Base-by-base conservation (phyloP, 2,797 vertebrate species). In the Urocyon cinereoargenteus region DNA sequence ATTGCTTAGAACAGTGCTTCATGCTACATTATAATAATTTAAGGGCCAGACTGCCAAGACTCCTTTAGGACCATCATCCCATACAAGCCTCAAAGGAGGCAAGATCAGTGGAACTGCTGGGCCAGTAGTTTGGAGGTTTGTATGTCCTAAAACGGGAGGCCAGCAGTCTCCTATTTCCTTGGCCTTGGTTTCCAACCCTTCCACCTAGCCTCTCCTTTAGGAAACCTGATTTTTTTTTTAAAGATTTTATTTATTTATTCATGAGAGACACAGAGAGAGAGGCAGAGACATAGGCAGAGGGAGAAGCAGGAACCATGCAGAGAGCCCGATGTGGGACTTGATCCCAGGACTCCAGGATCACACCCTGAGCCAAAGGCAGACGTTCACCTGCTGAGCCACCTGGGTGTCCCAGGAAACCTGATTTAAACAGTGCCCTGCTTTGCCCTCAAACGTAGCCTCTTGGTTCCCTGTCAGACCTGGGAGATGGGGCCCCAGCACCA, bases 161-260 rank as follows among this genome's bases (percentile, higher is more conserved):
- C 70, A 89, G 82, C 53, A 93, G 22, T 40, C 75, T 96, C 13
- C 81, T 90, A 36, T 90, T 93, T 83, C 75, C 64, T 94, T 75
- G 61, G 79, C 91, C 97, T 97, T 59, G 49, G 92, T 96, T 96
- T 96, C 94, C 40, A 55, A 66, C 49, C 66, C 24, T 90, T 95
- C 34, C 85, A 83, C 78, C 40, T 59, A 87, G 64, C n/a, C 9
- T 31, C 77, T 90, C 68, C 59, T 86, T 93, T 90, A 86, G 83
- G 85, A 97, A 97, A 93, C 84, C 86, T 81, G 70, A 95, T 92
- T 97, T 86, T 45, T 45, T 40, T 45, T 45, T 45, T 45, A 7
- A 8, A 45, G 40, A 45, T 45, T 45, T 45, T 45, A 45, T 45
- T 45, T 45, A 45, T 45, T 45, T 45, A 45, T 45, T 45, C 40